Percentiles rank a stretch among this genome's conserved stretches.
Evolutionary conservation across 2,113 vertebrate species (phyloP).

Genomic region (Thryonomys swinderianus): DNA sequence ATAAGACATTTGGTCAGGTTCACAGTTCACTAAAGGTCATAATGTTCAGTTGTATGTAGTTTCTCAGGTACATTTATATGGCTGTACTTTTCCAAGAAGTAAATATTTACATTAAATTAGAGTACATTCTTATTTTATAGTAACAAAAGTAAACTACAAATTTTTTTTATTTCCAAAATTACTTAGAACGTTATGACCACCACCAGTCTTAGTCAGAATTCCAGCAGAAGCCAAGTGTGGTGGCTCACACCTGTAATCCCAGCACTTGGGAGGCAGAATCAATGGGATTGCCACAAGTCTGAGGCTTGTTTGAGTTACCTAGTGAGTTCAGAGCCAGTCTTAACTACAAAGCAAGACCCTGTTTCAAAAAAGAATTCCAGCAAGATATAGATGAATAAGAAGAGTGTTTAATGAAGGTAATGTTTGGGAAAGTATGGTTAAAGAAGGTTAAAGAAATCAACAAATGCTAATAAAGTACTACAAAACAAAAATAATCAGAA

Average conservation of each 20-base stretch:
- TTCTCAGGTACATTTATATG: background rate
- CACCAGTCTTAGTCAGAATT: background rate
- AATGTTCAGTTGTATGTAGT: slow-evolving; percentile 12
- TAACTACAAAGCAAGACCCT: too few species aligned
- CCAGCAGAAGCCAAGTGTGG: background rate
- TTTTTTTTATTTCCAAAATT: slow-evolving; percentile 27
- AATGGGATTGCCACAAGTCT: too few species aligned
- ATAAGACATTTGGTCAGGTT: slow-evolving; percentile 40
- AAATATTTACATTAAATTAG: slow-evolving; percentile 16
- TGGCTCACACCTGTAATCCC: too few species aligned
- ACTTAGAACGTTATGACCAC: background rate
- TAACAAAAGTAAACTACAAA: slow-evolving; percentile 43
- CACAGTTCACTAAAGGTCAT: background rate
- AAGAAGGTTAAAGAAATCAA: slow-evolving; percentile 25
- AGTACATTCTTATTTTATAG: background rate
- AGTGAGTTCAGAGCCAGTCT: too few species aligned
- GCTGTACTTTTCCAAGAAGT: background rate
- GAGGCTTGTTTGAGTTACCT: too few species aligned
- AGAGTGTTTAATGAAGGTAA: background rate
- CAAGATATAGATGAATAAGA: background rate
- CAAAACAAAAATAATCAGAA: background rate
- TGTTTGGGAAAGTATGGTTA: background rate
- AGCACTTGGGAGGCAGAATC: too few species aligned
- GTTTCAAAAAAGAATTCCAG: background rate
- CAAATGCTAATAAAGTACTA: background rate